Base-by-base conservation (phyloP, 2,888 invertebrate species). In the Diarsia rubi region DNA sequence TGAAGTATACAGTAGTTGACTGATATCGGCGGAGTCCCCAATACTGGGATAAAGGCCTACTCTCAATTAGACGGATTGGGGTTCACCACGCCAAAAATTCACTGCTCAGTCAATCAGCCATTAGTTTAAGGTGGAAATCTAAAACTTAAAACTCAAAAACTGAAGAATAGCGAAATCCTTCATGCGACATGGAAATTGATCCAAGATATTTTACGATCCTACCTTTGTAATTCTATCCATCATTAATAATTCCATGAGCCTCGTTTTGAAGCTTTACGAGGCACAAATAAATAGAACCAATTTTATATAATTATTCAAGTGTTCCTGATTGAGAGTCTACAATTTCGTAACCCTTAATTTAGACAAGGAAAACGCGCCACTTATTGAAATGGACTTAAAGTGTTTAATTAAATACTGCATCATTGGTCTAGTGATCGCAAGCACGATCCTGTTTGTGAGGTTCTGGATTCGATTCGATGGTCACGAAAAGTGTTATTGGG, bases 261-360 rank as follows among this genome's bases (percentile, higher is more conserved):
- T 16, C 3, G n/a, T 70, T 45, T 27, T 37, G 37, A 49, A 52
- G n/a, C n/a, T 66, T 57, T 16, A 47, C 57, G 14, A 19, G 2
- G n/a, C 47, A 19, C 0, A n/a, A 42, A 31, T 77, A 57, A 57
- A 77, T 57, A 77, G 19, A 21, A 2, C 8, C 11, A 27, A 27
- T 57, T 42, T 42, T 14, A 57, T 1, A 44, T 12, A 42, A 67
- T 47, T 74, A 77, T 59, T 66, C 67, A 59, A 59, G 44, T 59
- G 4, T 14, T 5, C 8, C 2, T 57, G 11, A 59, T 78, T 57
- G 16, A 37, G 27, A 45, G 16, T 63, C 24, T 21, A 31, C 24
- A 1, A 11, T 21, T 45, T 65, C 27, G 2, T 37, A 11, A 37
- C 31, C n/a, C 11, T 31, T 75, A n/a, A 57, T n/a, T 16, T 3